Percentiles rank a stretch among this genome's conserved stretches.
Evolutionary conservation across 2,797 vertebrate genomes (phyloP).

Genomic region (Prionace glauca): DNA sequence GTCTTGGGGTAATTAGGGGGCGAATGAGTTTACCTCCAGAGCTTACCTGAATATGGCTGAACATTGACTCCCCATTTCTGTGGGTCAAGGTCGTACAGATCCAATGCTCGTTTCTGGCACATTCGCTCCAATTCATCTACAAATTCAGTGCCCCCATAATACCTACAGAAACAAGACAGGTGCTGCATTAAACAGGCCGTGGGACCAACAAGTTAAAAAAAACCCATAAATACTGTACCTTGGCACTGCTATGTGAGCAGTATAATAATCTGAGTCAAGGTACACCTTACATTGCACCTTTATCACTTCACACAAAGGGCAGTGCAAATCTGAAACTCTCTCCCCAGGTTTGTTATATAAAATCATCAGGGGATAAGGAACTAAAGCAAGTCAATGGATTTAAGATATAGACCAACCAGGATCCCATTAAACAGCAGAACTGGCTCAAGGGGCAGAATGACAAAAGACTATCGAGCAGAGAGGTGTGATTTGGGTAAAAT

Average conservation of each 20-base stretch:
- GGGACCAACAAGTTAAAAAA: not conserved
- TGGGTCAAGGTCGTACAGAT: slow-evolving; percentile 70
- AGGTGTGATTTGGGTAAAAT: not conserved
- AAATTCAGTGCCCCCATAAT: slow-evolving; percentile 88
- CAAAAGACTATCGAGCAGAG: not conserved
- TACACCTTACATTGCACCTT: not conserved
- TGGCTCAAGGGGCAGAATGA: not conserved
- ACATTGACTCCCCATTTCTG: slow-evolving; percentile 89
- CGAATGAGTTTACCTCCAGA: not conserved
- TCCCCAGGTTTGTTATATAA: not conserved
- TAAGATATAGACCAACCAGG: not conserved
- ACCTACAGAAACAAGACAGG: slow-evolving; percentile 56
- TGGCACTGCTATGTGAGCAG: not conserved
- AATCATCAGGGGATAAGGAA: not conserved
- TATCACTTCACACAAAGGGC: not conserved
- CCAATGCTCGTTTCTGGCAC: slow-evolving; percentile 84
- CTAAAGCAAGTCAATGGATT: not conserved
- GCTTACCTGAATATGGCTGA: slow-evolving; percentile 89
- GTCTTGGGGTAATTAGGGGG: not conserved
- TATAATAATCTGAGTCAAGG: not conserved
- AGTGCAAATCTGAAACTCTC: not conserved
- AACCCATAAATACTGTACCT: not conserved
- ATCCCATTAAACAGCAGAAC: not conserved
- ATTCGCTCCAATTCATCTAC: slow-evolving; percentile 84
- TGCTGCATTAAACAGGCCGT: not conserved